phyloP scores from a whole-genome alignment of 2,113 vertebrate genomes.

The Zosterops pallidus region DNA sequence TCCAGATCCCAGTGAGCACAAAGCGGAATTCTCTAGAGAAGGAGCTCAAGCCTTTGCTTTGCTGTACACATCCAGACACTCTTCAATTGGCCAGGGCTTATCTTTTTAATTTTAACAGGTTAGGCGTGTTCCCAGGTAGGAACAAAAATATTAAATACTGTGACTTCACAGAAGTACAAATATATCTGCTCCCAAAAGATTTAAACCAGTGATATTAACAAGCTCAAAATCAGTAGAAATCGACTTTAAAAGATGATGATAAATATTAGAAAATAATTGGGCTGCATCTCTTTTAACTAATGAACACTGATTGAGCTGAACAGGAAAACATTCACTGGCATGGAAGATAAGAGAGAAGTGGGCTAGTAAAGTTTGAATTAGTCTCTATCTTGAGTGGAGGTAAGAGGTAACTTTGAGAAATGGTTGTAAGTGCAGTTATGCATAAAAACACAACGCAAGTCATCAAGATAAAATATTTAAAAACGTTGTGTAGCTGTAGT shows the following conservation, averaged over 20 bases:
- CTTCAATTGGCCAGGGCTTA: neutral
- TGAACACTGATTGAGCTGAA: neutral
- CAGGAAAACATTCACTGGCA: neutral
- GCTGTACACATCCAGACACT: neutral
- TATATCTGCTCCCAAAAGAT: neutral
- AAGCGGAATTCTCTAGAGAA: neutral
- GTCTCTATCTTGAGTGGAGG: neutral
- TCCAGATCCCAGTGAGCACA: neutral
- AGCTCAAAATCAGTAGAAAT: neutral
- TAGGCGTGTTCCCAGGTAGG: neutral
- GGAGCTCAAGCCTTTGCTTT: neutral
- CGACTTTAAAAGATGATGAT: neutral
- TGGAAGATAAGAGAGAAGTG: neutral
- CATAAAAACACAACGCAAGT: neutral
- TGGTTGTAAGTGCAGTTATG: neutral
- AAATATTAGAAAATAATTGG: neutral
- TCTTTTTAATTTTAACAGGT: neutral
- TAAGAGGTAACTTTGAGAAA: neutral
- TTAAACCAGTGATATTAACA: neutral
- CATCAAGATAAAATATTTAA: neutral
- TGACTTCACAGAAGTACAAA: neutral
- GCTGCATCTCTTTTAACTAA: neutral
- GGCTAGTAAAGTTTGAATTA: neutral
- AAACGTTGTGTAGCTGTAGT: neutral
- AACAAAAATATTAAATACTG: neutral